Percentiles rank a stretch among this genome's conserved stretches.
Conservation (phyloP, 2,888 invertebrate species). For the Nesidiocoris tenuis region DNA sequence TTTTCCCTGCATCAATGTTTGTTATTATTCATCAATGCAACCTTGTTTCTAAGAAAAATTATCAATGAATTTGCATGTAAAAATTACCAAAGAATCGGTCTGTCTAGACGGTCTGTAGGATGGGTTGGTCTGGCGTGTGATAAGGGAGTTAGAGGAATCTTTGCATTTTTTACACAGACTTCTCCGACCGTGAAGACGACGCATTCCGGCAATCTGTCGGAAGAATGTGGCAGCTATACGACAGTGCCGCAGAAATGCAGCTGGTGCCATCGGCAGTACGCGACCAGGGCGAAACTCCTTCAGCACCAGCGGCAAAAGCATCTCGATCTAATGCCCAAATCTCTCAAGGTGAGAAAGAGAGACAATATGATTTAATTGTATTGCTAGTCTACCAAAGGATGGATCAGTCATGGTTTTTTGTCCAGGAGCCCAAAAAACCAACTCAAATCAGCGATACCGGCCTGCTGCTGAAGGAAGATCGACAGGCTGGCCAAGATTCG, state of each 20-base stretch:
- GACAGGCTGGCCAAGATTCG: neutral
- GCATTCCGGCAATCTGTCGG: slow-evolving; percentile 57
- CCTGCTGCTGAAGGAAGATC: neutral
- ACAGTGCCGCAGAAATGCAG: slow-evolving; percentile 68
- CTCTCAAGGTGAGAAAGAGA: slow-evolving; percentile 47
- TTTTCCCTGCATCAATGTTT: too few species aligned
- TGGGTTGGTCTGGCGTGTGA: too few species aligned
- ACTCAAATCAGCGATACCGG: neutral
- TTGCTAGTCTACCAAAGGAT: too few species aligned
- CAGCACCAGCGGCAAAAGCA: slow-evolving; percentile 70
- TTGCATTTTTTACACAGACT: neutral
- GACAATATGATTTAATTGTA: too few species aligned
- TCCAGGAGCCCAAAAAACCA: slow-evolving; percentile 22
- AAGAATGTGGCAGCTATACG: slow-evolving; percentile 71
- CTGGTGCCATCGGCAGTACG: slow-evolving; percentile 86
- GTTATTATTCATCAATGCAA: too few species aligned
- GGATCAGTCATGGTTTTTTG: too few species aligned
- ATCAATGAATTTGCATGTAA: too few species aligned
- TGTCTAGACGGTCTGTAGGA: too few species aligned
- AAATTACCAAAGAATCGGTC: too few species aligned
- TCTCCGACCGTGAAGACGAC: slow-evolving; percentile 53
- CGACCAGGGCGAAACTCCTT: slow-evolving; percentile 68
- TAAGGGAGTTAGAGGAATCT: too few species aligned
- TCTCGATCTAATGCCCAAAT: slow-evolving; percentile 52
- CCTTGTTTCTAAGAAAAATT: too few species aligned